Base-by-base conservation (phyloP, 2,888 invertebrate genomes). In the Petrolisthes manimaculis region DNA sequence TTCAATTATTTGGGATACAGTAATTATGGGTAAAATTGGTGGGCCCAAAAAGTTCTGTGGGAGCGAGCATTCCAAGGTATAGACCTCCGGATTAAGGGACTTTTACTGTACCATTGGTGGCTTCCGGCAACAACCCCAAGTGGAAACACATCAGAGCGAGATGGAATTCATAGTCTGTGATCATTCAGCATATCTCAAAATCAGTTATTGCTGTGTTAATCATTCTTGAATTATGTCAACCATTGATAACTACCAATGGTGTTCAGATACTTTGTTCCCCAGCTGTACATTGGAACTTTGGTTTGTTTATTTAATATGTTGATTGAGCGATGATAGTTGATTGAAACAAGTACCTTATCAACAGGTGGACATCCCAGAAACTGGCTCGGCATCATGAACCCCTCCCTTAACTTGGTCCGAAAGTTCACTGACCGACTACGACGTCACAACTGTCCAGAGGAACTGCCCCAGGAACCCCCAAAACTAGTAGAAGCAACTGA, bases 281-380 rank as follows among this genome's bases (percentile, higher is more conserved):
- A 71, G n/a, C n/a, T 71, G 12, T n/a, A 71, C 21, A 74, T 74
- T 3, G 14, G 5, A 21, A 8, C 21, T 6, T 69, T 69, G 37
- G 37, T 37, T 67, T 67, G 37, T 37, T 67, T 67, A 67, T 67
- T 37, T 37, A 37, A 37, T 37, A 37, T 37, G n/a, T 18, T 18
- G 69, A 14, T 67, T 67, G 69, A 3, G n/a, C 69, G 0, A 67
- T 21, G 37, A 37, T 37, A 37, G 14, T 55, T n/a, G 14, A 18
- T 54, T 81, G 24, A n/a, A 5, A 61, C 61, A 67, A 67, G 5
- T 82, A 67, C 4, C 77, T 61, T 56, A 0, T 14, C 61, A 8
- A 14, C 74, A 90, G 90, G 90, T 78, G 90, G 90, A 18, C 90
- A 90, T 82, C 90, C 90, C 14, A 87, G 90, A 6, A 90, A 90